These are phyloP conservation scores for Incurvaria masculella DNA, from an alignment of 2,888 invertebrate genomes.

Conservation along the genomic window DNA sequence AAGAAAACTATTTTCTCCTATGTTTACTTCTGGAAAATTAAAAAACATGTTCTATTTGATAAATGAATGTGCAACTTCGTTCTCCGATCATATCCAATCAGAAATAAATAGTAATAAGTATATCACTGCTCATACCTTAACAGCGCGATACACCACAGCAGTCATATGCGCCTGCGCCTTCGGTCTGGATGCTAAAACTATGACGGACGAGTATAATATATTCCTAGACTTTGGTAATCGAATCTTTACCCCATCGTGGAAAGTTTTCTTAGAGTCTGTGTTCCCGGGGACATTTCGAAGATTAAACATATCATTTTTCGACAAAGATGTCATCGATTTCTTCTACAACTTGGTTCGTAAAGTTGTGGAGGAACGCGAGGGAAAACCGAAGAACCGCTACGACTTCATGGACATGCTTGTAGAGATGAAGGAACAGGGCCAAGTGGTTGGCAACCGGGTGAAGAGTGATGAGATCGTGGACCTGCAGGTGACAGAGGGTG, in stretches of 20 bases:
- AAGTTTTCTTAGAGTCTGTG: slow-evolving; percentile 15
- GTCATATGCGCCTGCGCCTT: slow-evolving; percentile 22
- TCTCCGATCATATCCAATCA: slow-evolving; percentile 21
- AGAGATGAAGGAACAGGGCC: slow-evolving; percentile 8
- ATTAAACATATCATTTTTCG: slow-evolving; percentile 3
- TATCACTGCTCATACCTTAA: slow-evolving; percentile 5
- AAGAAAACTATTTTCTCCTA: slow-evolving; percentile 14
- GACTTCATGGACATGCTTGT: slow-evolving; percentile 29
- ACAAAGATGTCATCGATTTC: slow-evolving; percentile 4
- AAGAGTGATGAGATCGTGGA: slow-evolving; percentile 3
- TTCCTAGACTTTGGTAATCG: slow-evolving; percentile 10
- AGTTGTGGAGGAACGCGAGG: not conserved
- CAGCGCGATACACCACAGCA: slow-evolving; percentile 8
- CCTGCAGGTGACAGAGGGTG: slow-evolving; percentile 25
- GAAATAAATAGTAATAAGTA: not conserved
- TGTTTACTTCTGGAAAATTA: slow-evolving; percentile 15
- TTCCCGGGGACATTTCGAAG: slow-evolving; percentile 25
- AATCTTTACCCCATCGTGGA: slow-evolving; percentile 2
- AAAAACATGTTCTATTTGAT: slow-evolving; percentile 17
- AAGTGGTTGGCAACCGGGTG: not conserved
- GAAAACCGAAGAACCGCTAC: slow-evolving; percentile 14
- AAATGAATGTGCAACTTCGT: slow-evolving; percentile 22
- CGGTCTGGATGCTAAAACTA: slow-evolving; percentile 17
- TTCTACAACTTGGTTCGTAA: slow-evolving; percentile 3
- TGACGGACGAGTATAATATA: slow-evolving; percentile 5